Evolutionary conservation across 1,140 invertebrate genomes (phyloP).

Genomic region (Habropoda laboriosa): DNA sequence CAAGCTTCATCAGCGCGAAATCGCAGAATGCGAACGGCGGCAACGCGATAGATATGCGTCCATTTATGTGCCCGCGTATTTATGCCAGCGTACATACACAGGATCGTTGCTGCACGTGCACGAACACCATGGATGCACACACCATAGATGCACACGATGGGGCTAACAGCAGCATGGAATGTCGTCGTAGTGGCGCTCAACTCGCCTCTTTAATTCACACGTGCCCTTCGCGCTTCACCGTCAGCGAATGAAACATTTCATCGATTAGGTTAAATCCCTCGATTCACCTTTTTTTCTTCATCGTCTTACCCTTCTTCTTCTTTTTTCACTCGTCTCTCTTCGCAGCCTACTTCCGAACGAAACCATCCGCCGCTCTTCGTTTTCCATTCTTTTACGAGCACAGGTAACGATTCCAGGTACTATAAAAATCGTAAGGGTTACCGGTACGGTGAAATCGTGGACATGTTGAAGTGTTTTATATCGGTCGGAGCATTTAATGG

Average conservation of each 20-base stretch:
- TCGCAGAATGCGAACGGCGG: not conserved
- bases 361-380: too few relatives aligned
- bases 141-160: slow-evolving; percentile 69
- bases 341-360: not conserved
- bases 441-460: slow-evolving; percentile 7
- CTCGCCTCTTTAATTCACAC: slow-evolving; percentile 79
- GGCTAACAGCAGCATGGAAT: slow-evolving; percentile 78
- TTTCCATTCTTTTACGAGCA: slow-evolving; percentile 16
- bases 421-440: slow-evolving; percentile 5
- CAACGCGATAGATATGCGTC: slow-evolving; percentile 25
- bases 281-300: not conserved
- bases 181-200: slow-evolving; percentile 82
- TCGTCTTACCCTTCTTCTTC: too few relatives aligned
- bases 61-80: slow-evolving; percentile 58
- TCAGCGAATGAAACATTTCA: not conserved
- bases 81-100: slow-evolving; percentile 40
- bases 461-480: not conserved
- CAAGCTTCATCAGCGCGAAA: not conserved
- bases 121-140: slow-evolving; percentile 46
- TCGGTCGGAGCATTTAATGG: not conserved
- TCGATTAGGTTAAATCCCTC: not conserved
- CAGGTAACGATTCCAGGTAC: not conserved
- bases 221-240: slow-evolving; percentile 51
- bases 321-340: not conserved
- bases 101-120: slow-evolving; percentile 67